phyloP scores from a whole-genome alignment of 2,113 vertebrate species.

The Scytalopus superciliaris region DNA sequence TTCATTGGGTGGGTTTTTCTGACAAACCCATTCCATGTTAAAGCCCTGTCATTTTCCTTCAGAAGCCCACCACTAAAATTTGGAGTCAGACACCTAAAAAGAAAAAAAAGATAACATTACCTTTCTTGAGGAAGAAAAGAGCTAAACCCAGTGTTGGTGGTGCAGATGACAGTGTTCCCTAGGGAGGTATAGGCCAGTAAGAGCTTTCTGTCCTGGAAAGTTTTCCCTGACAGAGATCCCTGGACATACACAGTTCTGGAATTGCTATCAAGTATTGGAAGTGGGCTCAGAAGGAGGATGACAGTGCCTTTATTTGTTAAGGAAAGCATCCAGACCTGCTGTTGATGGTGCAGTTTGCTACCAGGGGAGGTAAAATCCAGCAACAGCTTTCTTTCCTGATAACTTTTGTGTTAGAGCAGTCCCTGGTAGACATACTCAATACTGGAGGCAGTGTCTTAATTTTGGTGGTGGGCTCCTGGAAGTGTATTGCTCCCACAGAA shows the following conservation, averaged over 20 bases:
- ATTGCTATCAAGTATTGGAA: neutral
- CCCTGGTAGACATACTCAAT: neutral
- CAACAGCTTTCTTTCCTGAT: neutral
- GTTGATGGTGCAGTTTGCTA: neutral
- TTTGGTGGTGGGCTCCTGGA: neutral
- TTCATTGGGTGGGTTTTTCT: neutral
- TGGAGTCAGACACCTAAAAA: neutral
- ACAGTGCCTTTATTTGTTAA: neutral
- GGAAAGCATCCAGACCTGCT: neutral
- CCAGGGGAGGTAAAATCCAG: rapidly evolving
- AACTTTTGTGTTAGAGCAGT: neutral
- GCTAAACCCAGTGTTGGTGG: neutral
- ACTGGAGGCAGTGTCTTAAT: neutral
- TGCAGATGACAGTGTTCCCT: neutral
- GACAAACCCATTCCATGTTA: neutral
- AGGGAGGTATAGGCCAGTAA: neutral
- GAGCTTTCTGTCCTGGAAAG: neutral
- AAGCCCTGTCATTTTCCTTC: neutral
- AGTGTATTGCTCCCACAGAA: neutral
- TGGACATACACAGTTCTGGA: neutral
- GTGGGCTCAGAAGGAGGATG: neutral
- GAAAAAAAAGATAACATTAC: neutral
- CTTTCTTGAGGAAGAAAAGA: neutral
- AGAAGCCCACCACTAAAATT: neutral
- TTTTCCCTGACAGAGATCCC: neutral